Conservation (phyloP, 2,797 vertebrate species). For the Anguilla pacifica region DNA sequence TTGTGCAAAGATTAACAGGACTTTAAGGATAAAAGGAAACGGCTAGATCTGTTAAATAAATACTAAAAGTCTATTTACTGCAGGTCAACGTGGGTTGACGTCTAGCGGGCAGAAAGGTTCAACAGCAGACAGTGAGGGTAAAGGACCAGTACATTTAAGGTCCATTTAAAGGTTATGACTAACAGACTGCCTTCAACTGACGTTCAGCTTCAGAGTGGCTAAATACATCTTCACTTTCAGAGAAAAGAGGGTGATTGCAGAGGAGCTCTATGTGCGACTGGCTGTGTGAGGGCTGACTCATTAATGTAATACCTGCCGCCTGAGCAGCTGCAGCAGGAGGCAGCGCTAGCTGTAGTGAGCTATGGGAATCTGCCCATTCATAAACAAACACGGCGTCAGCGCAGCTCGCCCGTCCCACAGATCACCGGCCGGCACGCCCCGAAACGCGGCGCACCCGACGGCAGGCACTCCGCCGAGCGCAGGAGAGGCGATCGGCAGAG, state of each 20-base stretch:
- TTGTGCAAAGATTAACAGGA: not conserved
- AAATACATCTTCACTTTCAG: not conserved
- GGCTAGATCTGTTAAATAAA: not conserved
- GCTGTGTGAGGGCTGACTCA: slow-evolving; percentile 31
- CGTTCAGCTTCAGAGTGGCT: not conserved
- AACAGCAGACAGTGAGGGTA: not conserved
- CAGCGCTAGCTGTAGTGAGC: not conserved
- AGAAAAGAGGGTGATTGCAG: not conserved
- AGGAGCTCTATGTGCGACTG: slow-evolving; percentile 20
- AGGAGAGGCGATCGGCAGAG: slow-evolving; percentile 34
- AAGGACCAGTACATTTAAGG: slow-evolving; percentile 5
- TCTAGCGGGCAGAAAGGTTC: slow-evolving; percentile 10
- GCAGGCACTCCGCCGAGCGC: slow-evolving; percentile 30
- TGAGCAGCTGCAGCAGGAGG: not conserved
- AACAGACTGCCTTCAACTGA: slow-evolving; percentile 27
- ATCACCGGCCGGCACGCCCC: slow-evolving; percentile 41
- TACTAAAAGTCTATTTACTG: not conserved
- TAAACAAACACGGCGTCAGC: slow-evolving; percentile 51
- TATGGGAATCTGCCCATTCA: slow-evolving; percentile 32
- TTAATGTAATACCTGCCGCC: slow-evolving; percentile 16
- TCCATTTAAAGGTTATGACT: not conserved
- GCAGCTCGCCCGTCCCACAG: slow-evolving; percentile 33
- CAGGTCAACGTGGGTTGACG: not conserved
- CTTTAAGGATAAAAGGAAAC: not conserved
- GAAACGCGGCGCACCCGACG: slow-evolving; percentile 47